These are phyloP conservation scores for Eucidaris tribuloides DNA, from an alignment of 35 echinoderm and acorn worm genomes.

Conservation along the genomic window DNA sequence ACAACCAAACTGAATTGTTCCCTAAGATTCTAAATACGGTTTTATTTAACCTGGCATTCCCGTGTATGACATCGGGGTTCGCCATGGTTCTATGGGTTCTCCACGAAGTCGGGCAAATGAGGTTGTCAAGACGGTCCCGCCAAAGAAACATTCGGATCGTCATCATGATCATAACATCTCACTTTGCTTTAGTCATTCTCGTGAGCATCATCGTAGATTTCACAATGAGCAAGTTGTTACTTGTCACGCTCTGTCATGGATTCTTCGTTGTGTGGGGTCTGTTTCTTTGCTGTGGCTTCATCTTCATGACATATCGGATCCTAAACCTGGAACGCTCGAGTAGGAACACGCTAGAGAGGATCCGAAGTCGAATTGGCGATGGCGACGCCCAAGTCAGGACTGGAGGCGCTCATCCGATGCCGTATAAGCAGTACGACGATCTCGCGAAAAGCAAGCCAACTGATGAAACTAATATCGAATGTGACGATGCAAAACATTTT, in stretches of 20 bases:
- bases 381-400: too few species aligned
- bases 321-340: neutral
- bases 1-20: neutral
- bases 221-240: neutral
- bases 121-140: conserved; percentile 2
- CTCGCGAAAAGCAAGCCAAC: too few species aligned
- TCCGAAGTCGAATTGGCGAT: too few species aligned
- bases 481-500: too few species aligned
- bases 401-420: too few species aligned
- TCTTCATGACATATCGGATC: conserved; percentile 14
- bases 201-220: conserved; percentile 23
- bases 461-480: too few species aligned
- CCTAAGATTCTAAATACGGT: conserved; percentile 6
- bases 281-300: conserved; percentile 4
- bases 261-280: conserved; percentile 49
- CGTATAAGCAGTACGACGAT: too few species aligned
- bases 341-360: neutral
- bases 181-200: conserved; percentile 25
- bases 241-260: conserved; percentile 43
- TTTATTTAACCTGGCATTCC: conserved; percentile 29
- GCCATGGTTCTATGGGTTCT: conserved; percentile 40
- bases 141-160: neutral
- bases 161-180: neutral
- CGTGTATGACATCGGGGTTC: conserved; percentile 45
- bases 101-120: conserved; percentile 38